These are phyloP conservation scores for Athene cunicularia DNA, from an alignment of 2,113 vertebrate genomes.

Conservation along the genomic window DNA sequence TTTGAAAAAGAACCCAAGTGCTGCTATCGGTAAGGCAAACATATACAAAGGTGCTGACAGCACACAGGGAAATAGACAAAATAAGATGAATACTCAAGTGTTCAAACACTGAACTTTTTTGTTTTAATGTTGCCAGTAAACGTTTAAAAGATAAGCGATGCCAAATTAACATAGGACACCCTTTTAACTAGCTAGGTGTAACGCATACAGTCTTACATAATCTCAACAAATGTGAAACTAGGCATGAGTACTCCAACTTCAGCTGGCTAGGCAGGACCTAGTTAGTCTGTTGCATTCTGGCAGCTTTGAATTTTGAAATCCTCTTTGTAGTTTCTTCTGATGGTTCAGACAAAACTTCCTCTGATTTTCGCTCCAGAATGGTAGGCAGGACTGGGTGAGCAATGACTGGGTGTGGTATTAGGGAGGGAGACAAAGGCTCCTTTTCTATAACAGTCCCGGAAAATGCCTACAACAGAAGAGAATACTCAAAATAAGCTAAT, in stretches of 20 bases:
- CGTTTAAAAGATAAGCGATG: neutral
- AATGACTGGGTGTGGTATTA: conserved; percentile 81
- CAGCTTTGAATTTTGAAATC: conserved; percentile 93
- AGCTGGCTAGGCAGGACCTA: conserved; percentile 30
- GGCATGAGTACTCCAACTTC: neutral
- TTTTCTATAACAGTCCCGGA: conserved; percentile 96
- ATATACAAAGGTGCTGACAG: conserved; percentile 69
- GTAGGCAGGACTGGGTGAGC: conserved; percentile 87
- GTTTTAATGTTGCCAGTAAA: conserved; percentile 27
- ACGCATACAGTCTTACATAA: neutral
- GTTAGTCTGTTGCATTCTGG: conserved; percentile 84
- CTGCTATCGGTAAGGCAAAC: conserved; percentile 71
- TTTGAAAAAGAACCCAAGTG: conserved; percentile 69
- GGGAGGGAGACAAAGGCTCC: conserved; percentile 81
- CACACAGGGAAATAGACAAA: conserved; percentile 61
- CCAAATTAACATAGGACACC: conserved; percentile 3
- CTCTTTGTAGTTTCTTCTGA: conserved; percentile 77
- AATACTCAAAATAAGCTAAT: conserved; percentile 39
- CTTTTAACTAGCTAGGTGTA: neutral
- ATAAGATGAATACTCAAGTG: conserved; percentile 54
- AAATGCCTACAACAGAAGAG: conserved; percentile 85
- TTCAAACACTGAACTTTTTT: conserved; percentile 36
- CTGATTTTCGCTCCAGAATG: conserved; percentile 89
- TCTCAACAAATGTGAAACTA: neutral
- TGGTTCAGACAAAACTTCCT: conserved; percentile 81